Percentiles rank a stretch among this genome's conserved stretches.
These are phyloP conservation scores for Podiceps cristatus DNA, from an alignment of 2,113 vertebrate genomes.

Conservation along the genomic window DNA sequence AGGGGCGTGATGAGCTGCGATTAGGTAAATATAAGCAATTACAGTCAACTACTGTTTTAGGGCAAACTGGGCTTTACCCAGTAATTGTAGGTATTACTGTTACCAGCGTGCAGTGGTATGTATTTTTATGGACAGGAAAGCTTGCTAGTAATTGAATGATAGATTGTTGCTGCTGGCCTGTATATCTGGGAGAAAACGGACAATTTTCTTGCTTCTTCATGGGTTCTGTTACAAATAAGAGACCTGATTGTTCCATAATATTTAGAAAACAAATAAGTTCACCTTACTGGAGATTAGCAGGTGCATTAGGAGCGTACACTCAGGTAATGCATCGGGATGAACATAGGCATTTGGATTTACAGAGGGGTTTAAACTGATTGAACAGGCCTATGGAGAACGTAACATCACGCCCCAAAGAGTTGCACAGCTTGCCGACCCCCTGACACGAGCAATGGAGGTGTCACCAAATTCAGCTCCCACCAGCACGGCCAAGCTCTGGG, in stretches of 20 bases:
- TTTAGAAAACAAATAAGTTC: not conserved
- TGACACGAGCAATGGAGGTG: fast-evolving
- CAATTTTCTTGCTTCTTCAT: not conserved
- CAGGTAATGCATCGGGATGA: not conserved
- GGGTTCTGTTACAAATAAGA: not conserved
- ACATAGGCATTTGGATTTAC: fast-evolving
- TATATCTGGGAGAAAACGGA: not conserved
- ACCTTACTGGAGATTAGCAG: not conserved
- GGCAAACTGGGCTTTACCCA: not conserved
- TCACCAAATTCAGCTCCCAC: not conserved
- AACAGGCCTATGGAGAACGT: not conserved
- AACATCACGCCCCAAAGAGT: no score
- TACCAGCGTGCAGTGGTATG: not conserved
- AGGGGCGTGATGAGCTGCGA: not conserved
- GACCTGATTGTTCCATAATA: not conserved
- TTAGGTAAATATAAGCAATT: not conserved
- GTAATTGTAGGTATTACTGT: not conserved
- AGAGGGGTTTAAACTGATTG: not conserved
- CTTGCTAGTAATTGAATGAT: not conserved
- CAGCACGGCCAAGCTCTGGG: not conserved
- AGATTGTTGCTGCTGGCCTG: not conserved
- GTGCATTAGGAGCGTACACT: fast-evolving
- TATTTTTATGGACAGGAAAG: not conserved
- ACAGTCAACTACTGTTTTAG: not conserved
- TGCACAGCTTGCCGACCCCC: not conserved